Conservation (phyloP, 2,797 vertebrate genomes). For the Salmo trutta region DNA sequence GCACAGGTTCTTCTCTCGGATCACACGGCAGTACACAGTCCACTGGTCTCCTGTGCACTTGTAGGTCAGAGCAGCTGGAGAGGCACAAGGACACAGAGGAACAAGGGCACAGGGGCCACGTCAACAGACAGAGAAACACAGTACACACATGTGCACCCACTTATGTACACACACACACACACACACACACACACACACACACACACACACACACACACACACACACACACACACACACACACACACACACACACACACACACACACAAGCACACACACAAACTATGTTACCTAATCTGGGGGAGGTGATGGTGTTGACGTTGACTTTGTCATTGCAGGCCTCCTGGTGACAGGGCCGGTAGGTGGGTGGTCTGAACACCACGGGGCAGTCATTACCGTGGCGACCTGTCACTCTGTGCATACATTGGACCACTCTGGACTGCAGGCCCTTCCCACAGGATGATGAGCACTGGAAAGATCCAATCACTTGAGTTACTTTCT, state of each 20-base stretch:
- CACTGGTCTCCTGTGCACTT: conserved; percentile 95
- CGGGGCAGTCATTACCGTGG: conserved; percentile 87
- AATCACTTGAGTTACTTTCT: neutral
- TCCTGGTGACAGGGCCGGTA: conserved; percentile 91
- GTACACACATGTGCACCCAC: neutral
- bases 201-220: too few relatives aligned
- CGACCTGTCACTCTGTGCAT: conserved; percentile 96
- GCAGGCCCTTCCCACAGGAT: conserved; percentile 92
- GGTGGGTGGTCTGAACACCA: conserved; percentile 81
- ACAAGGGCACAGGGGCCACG: neutral
- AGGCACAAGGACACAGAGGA: conserved; percentile 25
- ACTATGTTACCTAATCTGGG: conserved; percentile 85
- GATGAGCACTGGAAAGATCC: conserved; percentile 85
- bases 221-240: too few relatives aligned
- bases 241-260: neutral
- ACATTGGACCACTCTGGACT: conserved; percentile 95
- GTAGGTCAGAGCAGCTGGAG: conserved; percentile 90
- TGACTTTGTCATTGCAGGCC: conserved; percentile 86
- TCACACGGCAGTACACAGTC: conserved; percentile 93
- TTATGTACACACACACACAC: neutral
- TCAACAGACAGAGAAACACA: neutral
- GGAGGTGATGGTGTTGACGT: conserved; percentile 94
- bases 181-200: too few relatives aligned
- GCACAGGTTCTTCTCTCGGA: conserved; percentile 93
- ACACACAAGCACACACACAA: conserved; percentile 2